Base-by-base conservation (phyloP, 2,113 vertebrate species). In the Paramisgurnus dabryanus region DNA sequence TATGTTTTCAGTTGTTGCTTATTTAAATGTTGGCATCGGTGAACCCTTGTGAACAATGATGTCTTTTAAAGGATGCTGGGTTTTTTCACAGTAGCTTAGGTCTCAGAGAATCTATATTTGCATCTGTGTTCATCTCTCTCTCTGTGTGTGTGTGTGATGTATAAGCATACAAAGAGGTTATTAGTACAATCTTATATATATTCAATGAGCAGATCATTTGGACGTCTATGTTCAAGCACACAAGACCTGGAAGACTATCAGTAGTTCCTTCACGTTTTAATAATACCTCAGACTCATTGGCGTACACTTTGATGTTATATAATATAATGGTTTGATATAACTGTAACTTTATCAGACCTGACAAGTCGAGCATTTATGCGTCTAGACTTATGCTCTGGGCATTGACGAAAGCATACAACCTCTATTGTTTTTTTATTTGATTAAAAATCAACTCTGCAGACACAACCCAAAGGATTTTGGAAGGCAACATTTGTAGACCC, bases 11-110 rank as follows among this genome's bases (percentile, higher is more conserved):
- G 9, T 53, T 10, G 9, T n/a, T 65, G 64, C 53, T 69, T 57
- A 63, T 76, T 22, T 50, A 64, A 55, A 39, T 10, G 47, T 65
- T 79, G 57, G 82, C 77, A 75, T 69, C 41, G 10, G 63, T 65
- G 57, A 76, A 76, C 53, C 12, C 57, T 22, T 50, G 70, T 15
- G 43, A 83, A 79, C 70, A 79, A 74, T 83, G 82, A 47, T 69
- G 60, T 43, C 76, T 74, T 83, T 83, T 53, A 75, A 57, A 79
- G 50, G 61, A 15, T 13, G 65, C 49, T 12, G 12, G 12, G 49
- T 12, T 12, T 53, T 53, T 50, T 12, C 18, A 50, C 45, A 49
- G 49, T 68, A 13, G 17, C 12, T 53, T 13, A 34, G 47, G 47
- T 70, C 67, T 70, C 49, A 6, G 67, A 53, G 47, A 47, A 70